phyloP scores from a whole-genome alignment of 1,140 invertebrate genomes.

The Vollenhovia emeryi region DNA sequence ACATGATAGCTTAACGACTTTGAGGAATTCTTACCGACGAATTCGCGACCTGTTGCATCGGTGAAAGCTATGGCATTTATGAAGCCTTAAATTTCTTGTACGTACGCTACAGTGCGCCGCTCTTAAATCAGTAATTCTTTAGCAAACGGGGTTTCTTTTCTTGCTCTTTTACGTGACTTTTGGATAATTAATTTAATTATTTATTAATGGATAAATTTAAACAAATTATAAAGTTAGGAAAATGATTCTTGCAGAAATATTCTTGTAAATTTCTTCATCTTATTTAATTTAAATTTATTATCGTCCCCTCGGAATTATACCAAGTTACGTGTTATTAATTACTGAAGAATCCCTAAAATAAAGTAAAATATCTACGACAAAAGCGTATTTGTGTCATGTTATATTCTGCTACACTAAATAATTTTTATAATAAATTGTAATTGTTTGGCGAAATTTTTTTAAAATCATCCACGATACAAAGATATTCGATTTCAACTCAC shows the following conservation, averaged over 20 bases:
- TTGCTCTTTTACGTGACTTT: not conserved
- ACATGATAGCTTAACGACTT: conserved; percentile 58
- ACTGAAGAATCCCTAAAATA: not conserved
- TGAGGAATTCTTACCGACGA: conserved; percentile 50
- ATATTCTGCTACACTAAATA: not conserved
- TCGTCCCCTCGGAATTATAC: not conserved
- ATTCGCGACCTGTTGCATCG: conserved; percentile 52
- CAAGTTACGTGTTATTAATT: not conserved
- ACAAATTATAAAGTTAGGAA: not conserved
- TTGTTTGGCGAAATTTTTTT: not conserved
- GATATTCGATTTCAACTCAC: not conserved
- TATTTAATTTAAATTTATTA: not conserved
- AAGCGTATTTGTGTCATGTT: not conserved
- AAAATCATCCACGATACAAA: not conserved
- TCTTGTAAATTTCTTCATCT: not conserved
- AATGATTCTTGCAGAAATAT: not conserved
- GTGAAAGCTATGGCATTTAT: conserved; percentile 76
- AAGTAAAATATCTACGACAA: not conserved
- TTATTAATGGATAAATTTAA: not conserved
- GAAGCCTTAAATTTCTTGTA: conserved; percentile 79
- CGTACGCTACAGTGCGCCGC: conserved; percentile 59
- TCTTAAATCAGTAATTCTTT: conserved; percentile 71
- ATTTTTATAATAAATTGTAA: conserved; percentile 19
- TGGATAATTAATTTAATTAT: not conserved
- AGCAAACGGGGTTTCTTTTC: not conserved